These are phyloP conservation scores for Sebastes itinus DNA, from an alignment of 2,797 vertebrate genomes.

Conservation along the genomic window DNA sequence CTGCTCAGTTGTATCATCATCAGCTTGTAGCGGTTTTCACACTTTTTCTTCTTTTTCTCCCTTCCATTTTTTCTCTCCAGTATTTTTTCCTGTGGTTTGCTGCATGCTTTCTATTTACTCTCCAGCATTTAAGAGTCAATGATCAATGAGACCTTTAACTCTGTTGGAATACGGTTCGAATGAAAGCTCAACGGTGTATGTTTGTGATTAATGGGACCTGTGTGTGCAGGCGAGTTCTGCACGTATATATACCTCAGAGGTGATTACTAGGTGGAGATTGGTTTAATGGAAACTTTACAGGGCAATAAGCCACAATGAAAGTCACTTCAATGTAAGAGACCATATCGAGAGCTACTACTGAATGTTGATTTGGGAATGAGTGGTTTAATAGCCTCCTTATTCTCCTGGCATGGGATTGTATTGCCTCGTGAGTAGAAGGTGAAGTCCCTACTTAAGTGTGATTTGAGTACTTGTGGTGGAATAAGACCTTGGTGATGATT, in stretches of 20 bases:
- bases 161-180: constrained; percentile 19
- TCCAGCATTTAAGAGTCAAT: not conserved
- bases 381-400: not conserved
- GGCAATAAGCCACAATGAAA: constrained; percentile 19
- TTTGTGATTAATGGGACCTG: constrained; percentile 43
- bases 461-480: not conserved
- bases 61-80: not conserved
- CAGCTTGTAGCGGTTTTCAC: not conserved
- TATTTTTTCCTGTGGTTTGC: not conserved
- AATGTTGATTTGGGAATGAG: not conserved
- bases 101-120: not conserved
- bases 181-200: constrained; percentile 3
- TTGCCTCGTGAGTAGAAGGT: not conserved
- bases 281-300: constrained; percentile 34
- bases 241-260: not conserved
- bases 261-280: constrained; percentile 36
- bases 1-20: not conserved
- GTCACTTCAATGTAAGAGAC: not conserved
- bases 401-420: not conserved
- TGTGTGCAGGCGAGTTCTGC: not conserved
- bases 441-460: not conserved
- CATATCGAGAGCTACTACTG: not conserved
- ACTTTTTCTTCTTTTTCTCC: not conserved
- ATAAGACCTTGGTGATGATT: not conserved
- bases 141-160: constrained; percentile 32